Percentiles rank a stretch among this genome's conserved stretches.
phyloP scores from a whole-genome alignment of 2,113 vertebrate genomes.

The Heteronetta atricapilla region DNA sequence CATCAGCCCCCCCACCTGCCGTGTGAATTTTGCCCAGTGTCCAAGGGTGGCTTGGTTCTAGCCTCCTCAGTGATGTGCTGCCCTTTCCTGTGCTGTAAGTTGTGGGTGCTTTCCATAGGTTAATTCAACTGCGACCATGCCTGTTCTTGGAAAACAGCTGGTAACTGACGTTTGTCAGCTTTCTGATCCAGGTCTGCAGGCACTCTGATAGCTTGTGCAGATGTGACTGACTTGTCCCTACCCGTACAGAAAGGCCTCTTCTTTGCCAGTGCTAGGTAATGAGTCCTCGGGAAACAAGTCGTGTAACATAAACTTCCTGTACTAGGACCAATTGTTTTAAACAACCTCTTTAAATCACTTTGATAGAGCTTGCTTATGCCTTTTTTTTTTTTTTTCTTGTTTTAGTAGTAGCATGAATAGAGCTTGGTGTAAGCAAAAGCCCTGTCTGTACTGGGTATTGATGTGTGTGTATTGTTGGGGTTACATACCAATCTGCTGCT shows the following conservation, averaged over 20 bases:
- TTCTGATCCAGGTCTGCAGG: not conserved
- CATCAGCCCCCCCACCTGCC: rapidly evolving
- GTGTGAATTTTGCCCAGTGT: not conserved
- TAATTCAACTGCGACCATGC: not conserved
- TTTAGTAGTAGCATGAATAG: not conserved
- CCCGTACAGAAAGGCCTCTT: not conserved
- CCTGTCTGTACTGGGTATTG: not conserved
- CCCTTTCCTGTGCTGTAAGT: not conserved
- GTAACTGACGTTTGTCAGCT: not conserved
- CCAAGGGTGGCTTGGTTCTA: not conserved
- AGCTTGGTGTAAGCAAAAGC: not conserved
- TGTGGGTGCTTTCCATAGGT: not conserved
- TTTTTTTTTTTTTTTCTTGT: not conserved
- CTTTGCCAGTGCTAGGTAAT: rapidly evolving
- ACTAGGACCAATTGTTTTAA: not conserved
- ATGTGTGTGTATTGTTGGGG: not conserved
- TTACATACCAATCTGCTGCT: not conserved
- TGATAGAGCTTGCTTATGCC: not conserved
- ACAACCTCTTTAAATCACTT: not conserved
- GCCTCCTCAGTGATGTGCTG: not conserved
- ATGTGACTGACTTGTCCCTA: rapidly evolving
- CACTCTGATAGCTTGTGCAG: not conserved
- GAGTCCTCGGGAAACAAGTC: not conserved
- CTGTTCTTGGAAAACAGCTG: not conserved
- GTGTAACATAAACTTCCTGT: not conserved